These are phyloP conservation scores for Sesia bembeciformis DNA, from an alignment of 2,888 invertebrate genomes.

Conservation along the genomic window DNA sequence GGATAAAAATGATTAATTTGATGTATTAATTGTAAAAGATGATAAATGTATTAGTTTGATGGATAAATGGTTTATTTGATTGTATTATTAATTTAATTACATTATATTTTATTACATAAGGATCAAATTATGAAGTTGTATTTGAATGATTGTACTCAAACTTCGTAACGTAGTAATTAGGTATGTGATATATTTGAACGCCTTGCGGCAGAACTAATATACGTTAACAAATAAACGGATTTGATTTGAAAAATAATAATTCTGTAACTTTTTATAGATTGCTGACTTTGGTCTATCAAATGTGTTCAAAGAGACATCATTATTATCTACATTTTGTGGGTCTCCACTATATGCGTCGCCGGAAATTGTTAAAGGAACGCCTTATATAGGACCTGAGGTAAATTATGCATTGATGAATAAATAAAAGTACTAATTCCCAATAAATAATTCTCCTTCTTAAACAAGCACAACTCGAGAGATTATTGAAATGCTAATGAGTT, in stretches of 20 bases:
- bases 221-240: too few species aligned
- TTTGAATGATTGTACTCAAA: background rate
- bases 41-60: background rate
- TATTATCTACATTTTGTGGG: conserved; percentile 95
- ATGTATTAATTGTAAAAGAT: background rate
- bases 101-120: too few species aligned
- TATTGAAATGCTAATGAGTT: too few species aligned
- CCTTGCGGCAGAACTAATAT: too few species aligned
- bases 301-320: conserved; percentile 91
- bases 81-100: too few species aligned
- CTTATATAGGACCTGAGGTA: conserved; percentile 97
- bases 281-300: conserved; percentile 99
- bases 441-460: too few species aligned
- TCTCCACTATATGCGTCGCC: conserved; percentile 97
- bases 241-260: background rate
- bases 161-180: background rate
- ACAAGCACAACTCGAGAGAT: too few species aligned
- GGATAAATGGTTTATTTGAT: too few species aligned
- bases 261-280: conserved; percentile 76
- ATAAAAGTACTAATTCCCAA: too few species aligned
- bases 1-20: background rate
- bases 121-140: too few species aligned
- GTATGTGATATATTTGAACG: background rate
- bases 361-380: conserved; percentile 97
- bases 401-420: background rate